Conservation (phyloP, 2,797 vertebrate species). For the Apogon hyalosoma region DNA sequence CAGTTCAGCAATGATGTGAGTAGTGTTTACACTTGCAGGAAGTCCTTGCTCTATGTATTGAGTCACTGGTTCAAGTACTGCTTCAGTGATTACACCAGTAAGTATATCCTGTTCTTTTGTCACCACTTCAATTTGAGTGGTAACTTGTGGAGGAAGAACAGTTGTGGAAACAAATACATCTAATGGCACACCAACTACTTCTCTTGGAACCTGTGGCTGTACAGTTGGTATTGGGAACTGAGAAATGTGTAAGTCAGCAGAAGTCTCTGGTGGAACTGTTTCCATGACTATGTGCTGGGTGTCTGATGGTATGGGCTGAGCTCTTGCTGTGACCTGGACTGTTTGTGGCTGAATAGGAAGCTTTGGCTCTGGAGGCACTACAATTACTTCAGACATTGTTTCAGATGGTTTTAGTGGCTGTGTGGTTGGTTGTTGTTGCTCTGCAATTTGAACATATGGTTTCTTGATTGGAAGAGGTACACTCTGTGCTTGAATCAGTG, state of each 20-base stretch:
- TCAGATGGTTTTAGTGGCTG: slow-evolving; percentile 43
- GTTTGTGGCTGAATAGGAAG: slow-evolving; percentile 48
- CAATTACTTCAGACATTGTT: slow-evolving; percentile 46
- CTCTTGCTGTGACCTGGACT: slow-evolving; percentile 45
- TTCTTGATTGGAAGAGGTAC: slow-evolving; percentile 76
- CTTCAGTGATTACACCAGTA: slow-evolving; percentile 33
- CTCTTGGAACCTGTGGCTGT: slow-evolving; percentile 49
- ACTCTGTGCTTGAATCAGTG: slow-evolving; percentile 61
- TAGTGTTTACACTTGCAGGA: slow-evolving; percentile 19
- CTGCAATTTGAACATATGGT: slow-evolving; percentile 55
- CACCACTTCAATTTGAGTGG: slow-evolving; percentile 43
- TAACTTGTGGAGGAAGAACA: slow-evolving; percentile 28
- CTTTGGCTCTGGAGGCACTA: slow-evolving; percentile 43
- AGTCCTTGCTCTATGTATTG: slow-evolving; percentile 37
- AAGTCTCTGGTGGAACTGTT: slow-evolving; percentile 22
- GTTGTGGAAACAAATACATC: slow-evolving; percentile 19
- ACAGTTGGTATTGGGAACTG: slow-evolving; percentile 34
- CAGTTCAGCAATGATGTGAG: slow-evolving; percentile 26
- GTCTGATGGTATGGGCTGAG: slow-evolving; percentile 24
- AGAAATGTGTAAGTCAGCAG: slow-evolving; percentile 26
- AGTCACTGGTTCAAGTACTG: slow-evolving; percentile 28
- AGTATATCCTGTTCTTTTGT: slow-evolving; percentile 36
- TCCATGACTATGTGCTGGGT: slow-evolving; percentile 32
- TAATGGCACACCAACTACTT: slow-evolving; percentile 36
- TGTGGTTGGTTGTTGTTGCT: slow-evolving; percentile 50